Evolutionary conservation across 2,888 invertebrate genomes (phyloP).

Genomic region (Leptinotarsa peninsularis): DNA sequence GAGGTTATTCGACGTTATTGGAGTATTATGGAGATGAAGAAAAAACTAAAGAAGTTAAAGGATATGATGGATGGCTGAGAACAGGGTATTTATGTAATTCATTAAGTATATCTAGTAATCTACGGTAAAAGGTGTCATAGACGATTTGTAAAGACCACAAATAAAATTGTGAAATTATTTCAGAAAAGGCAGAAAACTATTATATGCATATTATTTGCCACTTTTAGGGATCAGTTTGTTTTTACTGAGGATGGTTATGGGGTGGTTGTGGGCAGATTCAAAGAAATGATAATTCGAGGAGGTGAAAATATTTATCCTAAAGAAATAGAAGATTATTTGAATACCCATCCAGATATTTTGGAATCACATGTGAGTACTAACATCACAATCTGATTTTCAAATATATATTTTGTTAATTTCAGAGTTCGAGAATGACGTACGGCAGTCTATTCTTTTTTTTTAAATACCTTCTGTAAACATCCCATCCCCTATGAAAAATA

Average conservation of each 20-base stretch:
- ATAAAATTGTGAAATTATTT: not conserved
- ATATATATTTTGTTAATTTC: no score
- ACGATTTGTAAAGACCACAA: not conserved
- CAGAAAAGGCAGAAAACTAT: no score
- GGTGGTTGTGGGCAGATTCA: slow-evolving; percentile 77
- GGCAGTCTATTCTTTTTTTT: no score
- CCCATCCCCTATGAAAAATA: no score
- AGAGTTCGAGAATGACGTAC: no score
- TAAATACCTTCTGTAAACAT: no score
- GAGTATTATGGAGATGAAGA: slow-evolving; percentile 86
- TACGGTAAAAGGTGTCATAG: not conserved
- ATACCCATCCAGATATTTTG: slow-evolving; percentile 77
- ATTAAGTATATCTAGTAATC: not conserved
- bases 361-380: slow-evolving; percentile 75
- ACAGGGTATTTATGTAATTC: slow-evolving; percentile 74
- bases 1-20: slow-evolving; percentile 84
- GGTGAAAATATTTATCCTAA: slow-evolving; percentile 88
- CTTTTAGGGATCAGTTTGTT: slow-evolving; percentile 75
- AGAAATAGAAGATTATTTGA: slow-evolving; percentile 83
- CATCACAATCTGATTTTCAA: no score
- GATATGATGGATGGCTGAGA: slow-evolving; percentile 80
- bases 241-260: slow-evolving; percentile 79
- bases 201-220: not conserved
- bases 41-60: slow-evolving; percentile 77
- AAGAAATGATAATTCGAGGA: slow-evolving; percentile 84